Evolutionary conservation across 2,113 vertebrate genomes (phyloP).

Genomic region (Anser cygnoides): DNA sequence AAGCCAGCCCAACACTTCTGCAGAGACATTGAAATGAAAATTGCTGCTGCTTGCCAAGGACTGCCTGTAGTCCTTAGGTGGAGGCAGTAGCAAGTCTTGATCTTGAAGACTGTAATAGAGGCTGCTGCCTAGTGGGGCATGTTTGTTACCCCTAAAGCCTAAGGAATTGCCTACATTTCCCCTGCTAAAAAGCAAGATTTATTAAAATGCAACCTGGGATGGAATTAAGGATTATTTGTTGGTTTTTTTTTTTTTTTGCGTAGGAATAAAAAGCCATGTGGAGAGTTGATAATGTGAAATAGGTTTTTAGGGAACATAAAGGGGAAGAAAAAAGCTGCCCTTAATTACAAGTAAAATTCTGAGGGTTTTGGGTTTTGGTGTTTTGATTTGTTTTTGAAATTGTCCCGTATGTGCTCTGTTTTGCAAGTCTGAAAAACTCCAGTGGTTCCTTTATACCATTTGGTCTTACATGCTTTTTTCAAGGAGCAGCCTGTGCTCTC

Average conservation of each 20-base stretch:
- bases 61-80: background rate
- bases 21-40: background rate
- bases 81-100: background rate
- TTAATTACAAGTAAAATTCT: background rate
- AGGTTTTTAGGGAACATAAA: background rate
- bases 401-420: background rate
- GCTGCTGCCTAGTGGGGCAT: background rate
- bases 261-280: background rate
- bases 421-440: background rate
- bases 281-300: background rate
- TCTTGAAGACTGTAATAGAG: background rate
- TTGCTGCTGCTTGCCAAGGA: background rate
- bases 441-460: background rate
- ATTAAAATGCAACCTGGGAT: background rate
- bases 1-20: background rate
- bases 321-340: background rate
- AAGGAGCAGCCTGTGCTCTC: background rate
- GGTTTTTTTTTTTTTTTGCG: background rate
- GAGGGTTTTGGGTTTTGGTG: rapidly evolving
- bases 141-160: background rate
- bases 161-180: background rate
- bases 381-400: background rate
- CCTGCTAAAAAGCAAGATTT: background rate
- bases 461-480: background rate
- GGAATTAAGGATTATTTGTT: background rate